Evolutionary conservation across 1,140 invertebrate species (phyloP).

Genomic region (Latrodectus geometricus): DNA sequence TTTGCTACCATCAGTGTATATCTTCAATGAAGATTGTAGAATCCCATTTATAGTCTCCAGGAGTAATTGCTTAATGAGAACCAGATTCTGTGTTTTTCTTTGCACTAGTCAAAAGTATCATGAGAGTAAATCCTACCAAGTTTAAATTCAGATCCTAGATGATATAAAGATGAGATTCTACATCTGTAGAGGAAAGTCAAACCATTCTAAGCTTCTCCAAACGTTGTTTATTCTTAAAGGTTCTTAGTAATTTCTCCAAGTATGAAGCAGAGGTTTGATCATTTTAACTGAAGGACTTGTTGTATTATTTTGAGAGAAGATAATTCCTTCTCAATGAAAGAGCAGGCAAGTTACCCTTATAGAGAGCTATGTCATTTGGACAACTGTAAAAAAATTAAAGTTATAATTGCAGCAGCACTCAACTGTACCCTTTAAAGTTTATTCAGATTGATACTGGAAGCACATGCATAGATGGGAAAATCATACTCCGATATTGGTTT

Average conservation of each 20-base stretch:
- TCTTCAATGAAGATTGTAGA: too few species aligned
- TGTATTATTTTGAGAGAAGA: background rate
- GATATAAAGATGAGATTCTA: constrained; percentile 3
- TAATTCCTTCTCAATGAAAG: background rate
- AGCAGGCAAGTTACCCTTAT: background rate
- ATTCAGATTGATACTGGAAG: background rate
- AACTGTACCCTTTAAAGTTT: background rate
- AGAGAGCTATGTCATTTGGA: too few species aligned
- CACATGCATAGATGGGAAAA: background rate
- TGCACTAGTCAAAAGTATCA: background rate
- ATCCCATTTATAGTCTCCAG: too few species aligned
- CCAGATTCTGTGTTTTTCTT: background rate
- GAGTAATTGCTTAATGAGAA: too few species aligned
- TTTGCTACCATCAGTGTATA: too few species aligned
- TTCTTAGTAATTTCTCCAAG: background rate
- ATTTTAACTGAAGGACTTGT: constrained; percentile 25
- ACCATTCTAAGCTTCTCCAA: constrained; percentile 11
- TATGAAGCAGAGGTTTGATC: background rate
- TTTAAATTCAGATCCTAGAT: background rate
- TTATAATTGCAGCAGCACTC: background rate
- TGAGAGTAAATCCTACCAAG: too few species aligned
- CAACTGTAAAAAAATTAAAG: too few species aligned
- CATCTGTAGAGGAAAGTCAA: background rate
- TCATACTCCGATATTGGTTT: background rate
- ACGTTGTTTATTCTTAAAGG: background rate